Percentiles rank a stretch among this genome's conserved stretches.
Evolutionary conservation across 1,140 invertebrate species (phyloP).

Genomic region (Zaprionus gabonicus): DNA sequence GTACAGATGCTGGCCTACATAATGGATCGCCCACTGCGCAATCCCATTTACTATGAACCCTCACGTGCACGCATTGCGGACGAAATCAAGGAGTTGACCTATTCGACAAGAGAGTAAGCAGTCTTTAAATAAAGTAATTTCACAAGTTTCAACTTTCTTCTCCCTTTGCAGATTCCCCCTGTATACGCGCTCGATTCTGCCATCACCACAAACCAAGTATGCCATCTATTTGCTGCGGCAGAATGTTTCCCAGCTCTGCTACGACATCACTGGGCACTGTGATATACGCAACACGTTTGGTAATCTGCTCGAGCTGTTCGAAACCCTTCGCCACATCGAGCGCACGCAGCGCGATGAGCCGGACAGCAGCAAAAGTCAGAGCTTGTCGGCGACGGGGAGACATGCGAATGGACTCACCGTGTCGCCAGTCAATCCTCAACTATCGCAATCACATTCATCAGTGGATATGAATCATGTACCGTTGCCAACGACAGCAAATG

Average conservation of each 20-base stretch:
- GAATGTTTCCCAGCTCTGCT: conserved; percentile 93
- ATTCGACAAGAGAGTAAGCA: conserved; percentile 91
- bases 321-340: conserved; percentile 66
- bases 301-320: conserved; percentile 87
- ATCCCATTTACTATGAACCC: conserved; percentile 90
- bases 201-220: conserved; percentile 90
- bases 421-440: conserved; percentile 36
- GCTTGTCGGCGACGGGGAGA: conserved; percentile 7
- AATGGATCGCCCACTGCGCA: conserved; percentile 91
- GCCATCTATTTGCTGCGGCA: conserved; percentile 95
- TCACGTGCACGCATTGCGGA: conserved; percentile 92
- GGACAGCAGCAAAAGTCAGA: conserved; percentile 31
- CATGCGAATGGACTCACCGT: conserved; percentile 56
- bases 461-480: conserved; percentile 78
- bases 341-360: conserved; percentile 57
- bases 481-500: conserved; percentile 60
- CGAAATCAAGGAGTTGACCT: conserved; percentile 89
- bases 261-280: conserved; percentile 89
- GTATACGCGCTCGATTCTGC: conserved; percentile 88
- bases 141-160: neutral
- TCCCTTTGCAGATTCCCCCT: conserved; percentile 89
- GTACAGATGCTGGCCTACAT: conserved; percentile 92
- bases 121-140: too few species aligned
- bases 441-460: conserved; percentile 76
- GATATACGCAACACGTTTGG: conserved; percentile 90